phyloP scores from a whole-genome alignment of 2,888 invertebrate genomes.

The Thyatira batis region DNA sequence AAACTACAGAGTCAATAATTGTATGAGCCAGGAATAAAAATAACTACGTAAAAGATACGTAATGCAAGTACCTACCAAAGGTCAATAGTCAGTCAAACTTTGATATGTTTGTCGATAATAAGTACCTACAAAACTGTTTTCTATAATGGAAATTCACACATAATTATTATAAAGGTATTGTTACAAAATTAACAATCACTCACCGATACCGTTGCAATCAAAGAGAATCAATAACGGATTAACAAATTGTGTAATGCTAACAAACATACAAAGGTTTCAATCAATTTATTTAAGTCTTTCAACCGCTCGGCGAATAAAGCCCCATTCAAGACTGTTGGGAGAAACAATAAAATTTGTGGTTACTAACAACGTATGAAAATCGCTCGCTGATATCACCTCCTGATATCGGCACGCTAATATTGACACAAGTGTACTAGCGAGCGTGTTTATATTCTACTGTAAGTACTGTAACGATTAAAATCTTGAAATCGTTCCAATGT shows the following conservation, averaged over 20 bases:
- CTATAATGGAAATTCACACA: background rate
- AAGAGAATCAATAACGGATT: conserved; percentile 36
- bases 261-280: conserved; percentile 31
- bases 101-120: background rate
- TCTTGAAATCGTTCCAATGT: conserved; percentile 16
- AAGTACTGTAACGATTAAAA: conserved; percentile 29
- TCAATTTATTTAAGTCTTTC: conserved; percentile 38
- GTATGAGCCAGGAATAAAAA: no score
- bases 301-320: conserved; percentile 25
- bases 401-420: conserved; percentile 2
- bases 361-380: conserved; percentile 12
- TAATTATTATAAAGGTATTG: background rate
- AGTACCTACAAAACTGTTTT: background rate
- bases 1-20: no score
- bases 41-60: no score
- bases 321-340: conserved; percentile 30
- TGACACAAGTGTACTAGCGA: conserved; percentile 3
- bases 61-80: no score
- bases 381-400: conserved; percentile 6
- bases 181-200: background rate
- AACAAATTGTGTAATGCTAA: conserved; percentile 39
- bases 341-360: conserved; percentile 30
- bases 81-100: no score
- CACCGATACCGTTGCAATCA: background rate
- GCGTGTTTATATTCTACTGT: conserved; percentile 16